A percentile compares a stretch with the other conserved stretches of the same genome.
Conservation (phyloP, 2,888 invertebrate species). For the Zele albiditarsus region DNA sequence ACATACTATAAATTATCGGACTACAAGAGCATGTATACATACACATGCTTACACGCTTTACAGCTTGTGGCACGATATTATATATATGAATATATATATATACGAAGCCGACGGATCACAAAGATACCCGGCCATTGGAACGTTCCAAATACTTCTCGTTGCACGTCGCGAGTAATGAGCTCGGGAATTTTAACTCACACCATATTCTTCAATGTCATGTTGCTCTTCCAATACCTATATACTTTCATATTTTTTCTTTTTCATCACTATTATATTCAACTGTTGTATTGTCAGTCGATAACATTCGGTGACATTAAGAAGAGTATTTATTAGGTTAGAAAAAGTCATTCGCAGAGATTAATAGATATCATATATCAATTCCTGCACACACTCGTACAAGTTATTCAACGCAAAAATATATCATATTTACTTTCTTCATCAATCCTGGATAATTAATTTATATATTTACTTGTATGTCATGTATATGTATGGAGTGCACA, state of each 20-base stretch:
- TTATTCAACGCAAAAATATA: too few relatives aligned
- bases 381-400: too few relatives aligned
- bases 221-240: not conserved
- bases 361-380: too few relatives aligned
- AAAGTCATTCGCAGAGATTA: too few relatives aligned
- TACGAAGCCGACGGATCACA: conserved; percentile 8
- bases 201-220: not conserved
- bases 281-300: not conserved
- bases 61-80: conserved; percentile 33
- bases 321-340: too few relatives aligned
- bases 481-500: too few relatives aligned
- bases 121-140: conserved; percentile 67
- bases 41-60: conserved; percentile 33
- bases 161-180: conserved; percentile 59
- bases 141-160: conserved; percentile 70
- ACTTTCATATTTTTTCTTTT: not conserved
- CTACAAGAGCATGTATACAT: conserved; percentile 33
- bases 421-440: too few relatives aligned
- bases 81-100: conserved; percentile 25
- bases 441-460: too few relatives aligned
- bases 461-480: too few relatives aligned
- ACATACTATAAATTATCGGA: conserved; percentile 47
- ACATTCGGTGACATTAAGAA: too few relatives aligned
- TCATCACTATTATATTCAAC: not conserved
- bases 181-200: conserved; percentile 47